phyloP scores from a whole-genome alignment of 2,797 vertebrate genomes.

The Gila robusta region DNA sequence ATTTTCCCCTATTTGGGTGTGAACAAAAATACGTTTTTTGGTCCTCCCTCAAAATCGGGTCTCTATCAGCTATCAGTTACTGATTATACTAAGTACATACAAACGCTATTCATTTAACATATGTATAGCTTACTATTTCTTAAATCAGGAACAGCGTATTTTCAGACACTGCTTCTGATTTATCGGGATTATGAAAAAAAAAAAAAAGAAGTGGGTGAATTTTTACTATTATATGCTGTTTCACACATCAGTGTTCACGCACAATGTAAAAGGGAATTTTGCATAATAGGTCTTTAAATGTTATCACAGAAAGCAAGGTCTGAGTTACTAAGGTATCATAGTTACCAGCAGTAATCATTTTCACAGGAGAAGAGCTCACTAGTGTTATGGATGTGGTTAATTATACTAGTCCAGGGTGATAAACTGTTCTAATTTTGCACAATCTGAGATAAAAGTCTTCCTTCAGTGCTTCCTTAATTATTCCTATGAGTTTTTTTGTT shows the following conservation, averaged over 20 bases:
- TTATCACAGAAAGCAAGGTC: not conserved
- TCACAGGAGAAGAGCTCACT: slow-evolving; percentile 15
- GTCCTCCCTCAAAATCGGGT: too few relatives aligned
- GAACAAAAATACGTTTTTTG: too few relatives aligned
- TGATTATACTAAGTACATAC: too few relatives aligned
- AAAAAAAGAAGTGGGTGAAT: not conserved
- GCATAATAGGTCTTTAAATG: not conserved
- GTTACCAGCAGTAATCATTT: slow-evolving; percentile 22
- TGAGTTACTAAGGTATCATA: not conserved
- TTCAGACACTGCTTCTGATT: too few relatives aligned
- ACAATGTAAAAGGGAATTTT: too few relatives aligned
- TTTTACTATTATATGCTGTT: not conserved
- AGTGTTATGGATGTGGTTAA: slow-evolving; percentile 54
- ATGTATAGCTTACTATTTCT: too few relatives aligned
- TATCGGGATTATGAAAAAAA: too few relatives aligned
- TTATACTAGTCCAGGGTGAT: slow-evolving; percentile 46
- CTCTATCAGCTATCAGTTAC: too few relatives aligned
- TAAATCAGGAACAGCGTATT: not conserved
- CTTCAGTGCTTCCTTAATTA: slow-evolving; percentile 55
- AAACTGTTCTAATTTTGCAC: slow-evolving; percentile 51
- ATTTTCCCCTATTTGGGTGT: too few relatives aligned
- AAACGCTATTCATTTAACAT: too few relatives aligned
- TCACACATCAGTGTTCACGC: not conserved
- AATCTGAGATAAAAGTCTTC: slow-evolving; percentile 48
- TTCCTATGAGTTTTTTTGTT: slow-evolving; percentile 43